These are phyloP conservation scores for Podilymbus podiceps DNA, from an alignment of 2,113 vertebrate species.

Conservation along the genomic window DNA sequence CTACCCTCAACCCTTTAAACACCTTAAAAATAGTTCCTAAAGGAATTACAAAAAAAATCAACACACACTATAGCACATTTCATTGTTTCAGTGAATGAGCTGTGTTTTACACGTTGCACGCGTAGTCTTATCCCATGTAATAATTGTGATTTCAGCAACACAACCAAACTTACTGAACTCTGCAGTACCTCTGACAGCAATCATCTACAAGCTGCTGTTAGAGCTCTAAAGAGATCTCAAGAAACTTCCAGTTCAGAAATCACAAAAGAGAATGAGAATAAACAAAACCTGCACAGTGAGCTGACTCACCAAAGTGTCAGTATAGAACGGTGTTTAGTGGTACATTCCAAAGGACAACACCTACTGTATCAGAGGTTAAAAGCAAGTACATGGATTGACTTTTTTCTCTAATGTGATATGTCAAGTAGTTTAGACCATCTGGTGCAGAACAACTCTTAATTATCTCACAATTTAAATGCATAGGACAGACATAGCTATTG, in stretches of 20 bases:
- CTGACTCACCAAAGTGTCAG: rapidly evolving
- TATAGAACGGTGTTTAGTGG: neutral
- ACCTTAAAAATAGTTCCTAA: neutral
- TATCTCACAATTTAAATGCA: neutral
- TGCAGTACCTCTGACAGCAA: neutral
- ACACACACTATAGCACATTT: neutral
- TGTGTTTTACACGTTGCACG: rapidly evolving
- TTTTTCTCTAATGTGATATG: neutral
- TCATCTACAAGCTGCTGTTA: neutral
- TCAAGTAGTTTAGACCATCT: neutral
- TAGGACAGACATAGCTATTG: neutral
- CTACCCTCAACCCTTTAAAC: neutral
- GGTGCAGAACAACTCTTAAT: neutral
- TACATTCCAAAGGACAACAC: neutral
- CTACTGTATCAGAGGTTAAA: slow-evolving; percentile 5
- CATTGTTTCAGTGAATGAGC: neutral
- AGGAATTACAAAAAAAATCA: neutral
- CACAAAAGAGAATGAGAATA: neutral
- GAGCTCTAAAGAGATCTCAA: neutral
- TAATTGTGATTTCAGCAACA: neutral
- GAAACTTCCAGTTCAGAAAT: neutral
- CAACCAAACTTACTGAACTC: neutral
- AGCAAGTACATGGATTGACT: neutral
- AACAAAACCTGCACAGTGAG: neutral
- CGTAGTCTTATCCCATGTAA: neutral